phyloP scores from a whole-genome alignment of 2,797 vertebrate genomes.

The Uromys caudimaculatus region DNA sequence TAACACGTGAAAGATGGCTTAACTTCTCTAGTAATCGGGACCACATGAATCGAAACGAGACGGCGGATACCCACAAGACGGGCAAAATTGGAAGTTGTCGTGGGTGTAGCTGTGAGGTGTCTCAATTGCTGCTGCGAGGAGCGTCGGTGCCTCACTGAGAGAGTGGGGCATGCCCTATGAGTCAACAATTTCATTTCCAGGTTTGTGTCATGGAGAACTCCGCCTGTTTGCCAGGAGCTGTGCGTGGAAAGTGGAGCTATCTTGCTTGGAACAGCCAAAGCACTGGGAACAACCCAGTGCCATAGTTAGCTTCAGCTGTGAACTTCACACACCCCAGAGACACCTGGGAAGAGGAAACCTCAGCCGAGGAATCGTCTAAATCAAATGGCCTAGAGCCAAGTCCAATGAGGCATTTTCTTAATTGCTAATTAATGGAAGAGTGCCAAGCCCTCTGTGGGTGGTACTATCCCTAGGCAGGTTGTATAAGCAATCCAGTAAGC shows the following conservation, averaged over 20 bases:
- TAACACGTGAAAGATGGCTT: background rate
- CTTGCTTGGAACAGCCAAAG: background rate
- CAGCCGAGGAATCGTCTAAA: background rate
- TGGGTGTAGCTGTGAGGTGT: background rate
- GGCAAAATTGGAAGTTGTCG: constrained; percentile 20
- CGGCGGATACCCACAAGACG: background rate
- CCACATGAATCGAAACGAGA: background rate
- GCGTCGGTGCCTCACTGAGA: background rate
- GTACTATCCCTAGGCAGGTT: background rate
- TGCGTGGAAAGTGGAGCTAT: background rate
- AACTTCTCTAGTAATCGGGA: background rate
- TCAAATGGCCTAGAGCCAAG: background rate
- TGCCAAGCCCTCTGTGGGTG: background rate
- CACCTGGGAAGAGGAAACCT: background rate
- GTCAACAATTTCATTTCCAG: background rate
- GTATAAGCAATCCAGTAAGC: background rate
- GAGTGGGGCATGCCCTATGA: background rate
- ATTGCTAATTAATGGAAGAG: background rate
- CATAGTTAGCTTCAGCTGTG: background rate
- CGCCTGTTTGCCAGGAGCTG: background rate
- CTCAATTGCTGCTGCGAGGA: background rate
- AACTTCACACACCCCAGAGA: background rate
- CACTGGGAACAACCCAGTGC: background rate
- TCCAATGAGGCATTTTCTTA: background rate
- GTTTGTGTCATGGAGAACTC: background rate